Evolutionary conservation across 2,113 vertebrate genomes (phyloP), one percentile per base, ranked within the genome.

Genomic region (Montifringilla adamsi): DNA sequence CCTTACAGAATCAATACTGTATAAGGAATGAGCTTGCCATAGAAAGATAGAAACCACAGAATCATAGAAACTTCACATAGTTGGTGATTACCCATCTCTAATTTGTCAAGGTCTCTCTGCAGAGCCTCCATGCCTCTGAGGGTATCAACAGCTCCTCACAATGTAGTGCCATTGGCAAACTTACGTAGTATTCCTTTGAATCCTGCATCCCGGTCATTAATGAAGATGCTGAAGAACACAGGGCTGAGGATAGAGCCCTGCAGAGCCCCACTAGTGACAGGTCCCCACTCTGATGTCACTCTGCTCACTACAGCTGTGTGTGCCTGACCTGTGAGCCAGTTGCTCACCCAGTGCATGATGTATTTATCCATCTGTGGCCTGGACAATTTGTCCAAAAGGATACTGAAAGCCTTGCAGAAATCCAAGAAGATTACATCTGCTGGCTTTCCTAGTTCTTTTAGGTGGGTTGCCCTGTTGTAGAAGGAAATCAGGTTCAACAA

Each of bases 111-210:
- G 23, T 78, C 30, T 49, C 43, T 56, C 35, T 64, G 35, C 43
- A 58, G 14, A 21, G 15, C 15, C 31, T 31, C 58, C 0, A 0
- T 63, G 11, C n/a, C 31, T 49, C 47, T 2, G 4, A 64, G 21
- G 21, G 20, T 47, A 8, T 47, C 41, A n/a, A 30, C 15, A 55
- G 24, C 16, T 58, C 35, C 21, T 56, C 26, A 24, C 35, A 56
- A 9, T 64, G 64, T 8, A 79, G 56, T 47, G 16, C 30, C 11
- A 20, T 10, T 47, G 49, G 41, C 49, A 55, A 41, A 55, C 41
- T 55, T 44, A 15, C 14, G 15, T 9, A 16, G 41, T 69, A 16
- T 46, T 31, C 39, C 41, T 70, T 70, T 0, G 0, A 70, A 39
- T 70, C 8, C 39, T 23, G 12, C 7, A 7, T 62, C 20, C 28